These are phyloP conservation scores for Hydroisotoma schaefferi DNA, from an alignment of 2,888 invertebrate genomes.

Conservation along the genomic window DNA sequence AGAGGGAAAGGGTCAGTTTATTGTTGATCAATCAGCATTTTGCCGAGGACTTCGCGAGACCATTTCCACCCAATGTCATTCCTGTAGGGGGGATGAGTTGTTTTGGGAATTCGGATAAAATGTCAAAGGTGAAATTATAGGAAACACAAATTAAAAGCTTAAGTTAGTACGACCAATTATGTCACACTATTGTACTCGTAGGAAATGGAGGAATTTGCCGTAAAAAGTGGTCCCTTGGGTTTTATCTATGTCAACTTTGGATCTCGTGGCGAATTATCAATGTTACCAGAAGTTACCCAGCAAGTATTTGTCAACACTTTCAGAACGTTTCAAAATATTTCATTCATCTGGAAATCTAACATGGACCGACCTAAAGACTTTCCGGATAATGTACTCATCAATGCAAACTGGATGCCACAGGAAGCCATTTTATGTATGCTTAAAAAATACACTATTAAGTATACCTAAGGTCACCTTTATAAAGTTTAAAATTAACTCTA, in stretches of 20 bases:
- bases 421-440: constrained; percentile 21
- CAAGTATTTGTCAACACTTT: constrained; percentile 19
- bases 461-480: too few species aligned
- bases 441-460: too few species aligned
- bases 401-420: constrained; percentile 21
- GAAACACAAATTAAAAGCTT: background rate
- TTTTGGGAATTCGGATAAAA: constrained; percentile 11
- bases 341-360: constrained; percentile 31
- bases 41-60: constrained; percentile 35
- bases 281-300: constrained; percentile 13
- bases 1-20: constrained; percentile 29
- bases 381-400: constrained; percentile 10
- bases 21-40: constrained; percentile 37
- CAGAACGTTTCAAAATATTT: constrained; percentile 17
- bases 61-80: constrained; percentile 34
- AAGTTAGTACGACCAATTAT: background rate
- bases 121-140: background rate
- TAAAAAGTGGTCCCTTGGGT: constrained; percentile 16
- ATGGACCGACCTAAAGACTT: constrained; percentile 11
- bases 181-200: too few species aligned
- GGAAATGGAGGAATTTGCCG: constrained; percentile 26
- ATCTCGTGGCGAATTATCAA: constrained; percentile 20
- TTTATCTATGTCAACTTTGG: constrained; percentile 37
- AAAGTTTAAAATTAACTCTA: too few species aligned
- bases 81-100: constrained; percentile 32